Evolutionary conservation across 2,797 vertebrate species (phyloP), one percentile per base, ranked within the genome.

Genomic region (Novumbra hubbsi): DNA sequence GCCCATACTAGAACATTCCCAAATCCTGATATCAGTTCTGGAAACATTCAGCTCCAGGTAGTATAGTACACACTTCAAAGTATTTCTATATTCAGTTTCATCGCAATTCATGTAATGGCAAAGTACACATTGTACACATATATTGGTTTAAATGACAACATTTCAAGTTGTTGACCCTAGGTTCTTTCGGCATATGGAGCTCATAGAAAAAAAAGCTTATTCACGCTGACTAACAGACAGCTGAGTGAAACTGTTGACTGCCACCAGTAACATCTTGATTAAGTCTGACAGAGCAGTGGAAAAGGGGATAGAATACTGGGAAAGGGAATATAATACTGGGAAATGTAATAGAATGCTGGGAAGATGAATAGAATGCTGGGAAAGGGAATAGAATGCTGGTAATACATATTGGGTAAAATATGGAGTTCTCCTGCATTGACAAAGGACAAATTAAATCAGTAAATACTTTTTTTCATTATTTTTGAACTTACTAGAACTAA

Each of bases 231-330:
- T 9, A 16, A 21, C 45, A 6, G 27, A 65, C 71, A 73, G 17
- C n/a, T 1, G 19, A 73, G 28, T 69, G 21, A 73, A 77, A 70
- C 34, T 38, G 57, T 49, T 32, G 52, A 19, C 19, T 12, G 27
- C 55, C 11, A 74, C 34, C 30, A 45, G 45, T 68, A 17, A 28
- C 48, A 67, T 72, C 57, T 50, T 19, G 17, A 34, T 16, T 15
- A 34, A 52, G 72, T 57, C 73, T 24, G 70, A n/a, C 68, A 24
- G 27, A 45, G 52, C 4, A 75, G 28, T 7, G 8, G 17, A 12
- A 41, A 6, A 0, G 73, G 9, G 70, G 57, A 63, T 8, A 34
- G 6, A 60, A 60, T 60, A 21, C 21, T 27, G 7, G 21, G 55
- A 60, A 60, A 60, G 1, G 9, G 41, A 57, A 24, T 21, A 9